A percentile compares a stretch with the other conserved stretches of the same genome.
These are phyloP conservation scores for Dinothrombium tinctorium DNA, from an alignment of 1,140 invertebrate genomes.

Conservation along the genomic window DNA sequence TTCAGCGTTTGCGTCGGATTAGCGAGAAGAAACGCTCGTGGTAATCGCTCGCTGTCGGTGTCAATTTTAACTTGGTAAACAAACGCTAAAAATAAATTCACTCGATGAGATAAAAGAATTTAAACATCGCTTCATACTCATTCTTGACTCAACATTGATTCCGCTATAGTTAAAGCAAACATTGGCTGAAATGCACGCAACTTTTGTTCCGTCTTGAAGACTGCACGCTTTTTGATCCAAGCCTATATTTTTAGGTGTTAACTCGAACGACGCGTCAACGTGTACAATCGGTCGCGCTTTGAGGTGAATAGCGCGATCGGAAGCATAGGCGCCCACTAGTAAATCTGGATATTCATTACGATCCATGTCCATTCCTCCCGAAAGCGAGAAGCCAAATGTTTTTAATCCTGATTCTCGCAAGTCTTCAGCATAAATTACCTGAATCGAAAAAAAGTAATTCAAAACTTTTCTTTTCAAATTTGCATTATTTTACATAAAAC, in stretches of 20 bases:
- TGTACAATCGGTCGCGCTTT: slow-evolving; percentile 61
- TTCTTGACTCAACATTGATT: neutral
- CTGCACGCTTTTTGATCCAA: slow-evolving; percentile 47
- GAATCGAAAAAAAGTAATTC: neutral
- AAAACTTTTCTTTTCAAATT: too few species aligned
- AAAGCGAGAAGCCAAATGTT: slow-evolving; percentile 77
- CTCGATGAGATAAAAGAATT: too few species aligned
- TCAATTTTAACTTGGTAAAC: slow-evolving; percentile 55
- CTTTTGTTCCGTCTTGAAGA: slow-evolving; percentile 34
- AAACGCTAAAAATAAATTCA: too few species aligned
- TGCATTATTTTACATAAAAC: too few species aligned
- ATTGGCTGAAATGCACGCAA: slow-evolving; percentile 47
- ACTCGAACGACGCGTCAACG: slow-evolving; percentile 42
- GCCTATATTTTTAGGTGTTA: slow-evolving; percentile 45
- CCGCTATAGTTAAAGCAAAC: slow-evolving; percentile 48
- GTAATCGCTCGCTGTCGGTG: slow-evolving; percentile 39
- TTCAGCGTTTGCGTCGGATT: slow-evolving; percentile 31
- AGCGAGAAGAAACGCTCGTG: slow-evolving; percentile 45
- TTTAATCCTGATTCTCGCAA: slow-evolving; percentile 18
- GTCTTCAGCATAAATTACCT: slow-evolving; percentile 1
- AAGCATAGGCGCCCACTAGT: slow-evolving; percentile 61
- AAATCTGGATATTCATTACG: slow-evolving; percentile 75
- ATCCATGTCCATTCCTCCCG: slow-evolving; percentile 70
- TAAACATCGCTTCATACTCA: neutral
- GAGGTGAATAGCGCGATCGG: slow-evolving; percentile 26